These are phyloP conservation scores for Mormyrops boulengeri DNA, from an alignment of 2,797 vertebrate genomes.

Conservation along the genomic window DNA sequence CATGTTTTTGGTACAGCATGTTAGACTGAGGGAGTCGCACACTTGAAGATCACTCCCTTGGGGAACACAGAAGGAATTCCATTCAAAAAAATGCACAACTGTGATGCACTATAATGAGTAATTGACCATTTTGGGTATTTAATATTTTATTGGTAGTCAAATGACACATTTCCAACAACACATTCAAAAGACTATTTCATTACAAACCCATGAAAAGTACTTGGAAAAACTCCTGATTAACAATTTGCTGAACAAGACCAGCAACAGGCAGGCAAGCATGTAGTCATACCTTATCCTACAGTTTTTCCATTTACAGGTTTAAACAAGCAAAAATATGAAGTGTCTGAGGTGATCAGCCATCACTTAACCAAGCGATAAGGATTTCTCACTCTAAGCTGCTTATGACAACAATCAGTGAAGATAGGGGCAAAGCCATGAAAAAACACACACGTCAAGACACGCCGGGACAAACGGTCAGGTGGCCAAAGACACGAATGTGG, in stretches of 20 bases:
- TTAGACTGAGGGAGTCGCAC: constrained; percentile 47
- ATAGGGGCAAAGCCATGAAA: background rate
- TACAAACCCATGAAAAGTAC: background rate
- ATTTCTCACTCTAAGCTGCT: constrained; percentile 14
- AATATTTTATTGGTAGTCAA: background rate
- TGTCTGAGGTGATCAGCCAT: constrained; percentile 28
- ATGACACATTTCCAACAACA: background rate
- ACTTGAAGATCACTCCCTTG: constrained; percentile 60
- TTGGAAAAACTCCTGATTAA: background rate
- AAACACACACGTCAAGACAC: constrained; percentile 9
- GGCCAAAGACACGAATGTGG: background rate
- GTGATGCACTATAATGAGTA: background rate
- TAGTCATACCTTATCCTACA: background rate
- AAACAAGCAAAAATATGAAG: constrained; percentile 15
- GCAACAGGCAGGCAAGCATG: background rate
- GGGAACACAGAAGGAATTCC: constrained; percentile 18
- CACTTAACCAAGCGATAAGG: constrained; percentile 21
- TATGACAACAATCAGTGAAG: background rate
- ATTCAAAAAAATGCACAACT: background rate
- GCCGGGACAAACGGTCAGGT: background rate
- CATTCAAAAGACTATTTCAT: background rate
- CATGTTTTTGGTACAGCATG: constrained; percentile 61
- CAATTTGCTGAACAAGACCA: background rate
- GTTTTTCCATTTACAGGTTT: background rate
- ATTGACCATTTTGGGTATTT: background rate